phyloP scores from a whole-genome alignment of 37 sponge, comb jelly and placozoan genomes.

The Oopsacas minuta region DNA sequence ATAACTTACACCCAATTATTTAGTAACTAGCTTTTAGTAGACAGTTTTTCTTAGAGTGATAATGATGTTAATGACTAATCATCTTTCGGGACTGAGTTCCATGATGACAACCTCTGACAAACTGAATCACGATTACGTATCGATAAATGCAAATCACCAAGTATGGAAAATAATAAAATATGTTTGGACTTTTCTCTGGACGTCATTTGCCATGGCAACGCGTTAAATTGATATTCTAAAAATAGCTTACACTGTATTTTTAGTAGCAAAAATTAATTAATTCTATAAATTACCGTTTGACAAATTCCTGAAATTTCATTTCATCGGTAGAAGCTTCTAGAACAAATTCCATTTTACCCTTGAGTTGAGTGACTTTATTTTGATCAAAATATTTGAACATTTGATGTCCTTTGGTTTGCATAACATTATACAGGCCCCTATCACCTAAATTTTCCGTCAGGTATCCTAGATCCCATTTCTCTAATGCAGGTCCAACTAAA shows the following conservation, averaged over 20 bases:
- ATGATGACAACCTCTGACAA: slow-evolving; percentile 17
- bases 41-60: no score
- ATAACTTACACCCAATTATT: no score
- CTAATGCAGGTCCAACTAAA: neutral
- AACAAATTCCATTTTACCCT: neutral
- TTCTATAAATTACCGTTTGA: neutral
- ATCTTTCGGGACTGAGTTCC: slow-evolving; percentile 17
- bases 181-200: no score
- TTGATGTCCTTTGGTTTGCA: neutral
- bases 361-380: neutral
- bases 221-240: no score
- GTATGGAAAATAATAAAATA: no score
- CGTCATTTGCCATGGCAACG: no score
- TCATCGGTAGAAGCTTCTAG: neutral
- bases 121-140: slow-evolving; percentile 10
- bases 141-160: no score
- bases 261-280: no score
- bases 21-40: no score
- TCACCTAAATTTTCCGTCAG: neutral
- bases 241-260: no score
- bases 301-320: neutral
- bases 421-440: neutral
- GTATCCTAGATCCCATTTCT: neutral
- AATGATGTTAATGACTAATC: slow-evolving; percentile 14
- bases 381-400: neutral